Percentiles rank a stretch among this genome's conserved stretches.
Evolutionary conservation across 2,113 vertebrate species (phyloP).

Genomic region (Hemicordylus capensis): DNA sequence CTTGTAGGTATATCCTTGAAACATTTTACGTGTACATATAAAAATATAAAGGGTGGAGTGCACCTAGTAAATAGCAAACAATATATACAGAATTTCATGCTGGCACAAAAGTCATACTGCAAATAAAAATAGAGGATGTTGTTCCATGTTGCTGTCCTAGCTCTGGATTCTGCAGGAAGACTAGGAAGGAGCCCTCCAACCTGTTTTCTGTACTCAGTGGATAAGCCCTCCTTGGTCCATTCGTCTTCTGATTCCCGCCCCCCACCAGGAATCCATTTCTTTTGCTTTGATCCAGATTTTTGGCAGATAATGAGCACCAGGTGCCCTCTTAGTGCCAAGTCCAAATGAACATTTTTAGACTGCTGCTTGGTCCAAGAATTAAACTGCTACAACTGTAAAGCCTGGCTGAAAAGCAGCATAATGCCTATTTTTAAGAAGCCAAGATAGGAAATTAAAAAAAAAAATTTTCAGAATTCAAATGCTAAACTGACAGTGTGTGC

Average conservation of each 20-base stretch:
- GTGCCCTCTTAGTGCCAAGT: background rate
- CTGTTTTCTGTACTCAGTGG: background rate
- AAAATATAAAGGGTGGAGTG: background rate
- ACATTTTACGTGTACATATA: background rate
- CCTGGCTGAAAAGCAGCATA: background rate
- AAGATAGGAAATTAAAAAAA: background rate
- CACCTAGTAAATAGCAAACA: background rate
- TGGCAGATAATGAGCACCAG: background rate
- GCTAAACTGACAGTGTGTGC: background rate
- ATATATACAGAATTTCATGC: background rate
- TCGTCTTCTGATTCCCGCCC: too few species aligned
- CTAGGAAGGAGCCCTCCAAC: background rate
- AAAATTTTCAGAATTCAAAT: conserved; percentile 10
- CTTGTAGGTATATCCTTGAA: background rate
- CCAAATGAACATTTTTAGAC: conserved; percentile 4
- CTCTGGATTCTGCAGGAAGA: background rate
- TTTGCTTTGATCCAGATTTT: background rate
- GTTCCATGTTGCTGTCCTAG: background rate
- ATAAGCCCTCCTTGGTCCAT: background rate
- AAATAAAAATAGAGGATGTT: background rate
- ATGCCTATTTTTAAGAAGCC: background rate
- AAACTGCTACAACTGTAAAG: conserved; percentile 21
- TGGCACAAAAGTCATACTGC: conserved; percentile 27
- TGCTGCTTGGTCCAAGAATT: conserved; percentile 21
- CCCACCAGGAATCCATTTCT: background rate